A percentile compares a stretch with the other conserved stretches of the same genome.
Conservation (phyloP, 1,140 invertebrate genomes). For the Drosophila lini region DNA sequence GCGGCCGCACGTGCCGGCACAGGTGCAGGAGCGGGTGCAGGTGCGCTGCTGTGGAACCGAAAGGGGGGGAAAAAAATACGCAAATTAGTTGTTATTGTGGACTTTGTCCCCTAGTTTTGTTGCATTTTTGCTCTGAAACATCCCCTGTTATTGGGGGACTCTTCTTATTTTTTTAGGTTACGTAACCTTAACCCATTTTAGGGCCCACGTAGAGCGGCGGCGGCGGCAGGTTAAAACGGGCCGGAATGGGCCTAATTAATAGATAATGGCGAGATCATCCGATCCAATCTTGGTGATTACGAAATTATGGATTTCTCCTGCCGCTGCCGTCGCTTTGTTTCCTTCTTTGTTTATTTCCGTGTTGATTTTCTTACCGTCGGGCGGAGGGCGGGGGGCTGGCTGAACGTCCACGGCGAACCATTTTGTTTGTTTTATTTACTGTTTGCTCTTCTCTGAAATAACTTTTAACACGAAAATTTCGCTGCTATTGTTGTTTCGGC, state of each 20-base stretch:
- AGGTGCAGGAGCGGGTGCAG: constrained; percentile 48
- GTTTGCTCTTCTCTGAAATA: constrained; percentile 1
- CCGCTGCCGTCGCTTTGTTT: background rate
- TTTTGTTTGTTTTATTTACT: constrained; percentile 84
- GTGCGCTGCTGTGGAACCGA: constrained; percentile 43
- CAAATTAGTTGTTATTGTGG: constrained; percentile 24
- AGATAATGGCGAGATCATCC: constrained; percentile 31
- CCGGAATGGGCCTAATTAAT: constrained; percentile 20
- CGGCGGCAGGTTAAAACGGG: background rate
- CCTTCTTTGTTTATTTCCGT: constrained; percentile 4
- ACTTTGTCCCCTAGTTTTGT: constrained; percentile 21
- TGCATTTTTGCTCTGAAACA: background rate
- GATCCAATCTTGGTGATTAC: constrained; percentile 32
- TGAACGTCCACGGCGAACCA: constrained; percentile 91
- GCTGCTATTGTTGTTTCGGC: constrained; percentile 29
- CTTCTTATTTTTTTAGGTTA: constrained; percentile 57
- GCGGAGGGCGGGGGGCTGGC: constrained; percentile 88
- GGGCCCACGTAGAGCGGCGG: background rate
- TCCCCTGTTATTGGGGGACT: constrained; percentile 18
- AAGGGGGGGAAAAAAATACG: constrained; percentile 18
- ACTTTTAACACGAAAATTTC: constrained; percentile 34
- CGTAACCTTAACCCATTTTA: constrained; percentile 50
- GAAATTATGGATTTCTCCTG: constrained; percentile 21
- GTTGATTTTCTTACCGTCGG: constrained; percentile 85
- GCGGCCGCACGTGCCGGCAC: constrained; percentile 79